Evolutionary conservation across 2,797 vertebrate genomes (phyloP).

Genomic region (Smutsia temminckii): DNA sequence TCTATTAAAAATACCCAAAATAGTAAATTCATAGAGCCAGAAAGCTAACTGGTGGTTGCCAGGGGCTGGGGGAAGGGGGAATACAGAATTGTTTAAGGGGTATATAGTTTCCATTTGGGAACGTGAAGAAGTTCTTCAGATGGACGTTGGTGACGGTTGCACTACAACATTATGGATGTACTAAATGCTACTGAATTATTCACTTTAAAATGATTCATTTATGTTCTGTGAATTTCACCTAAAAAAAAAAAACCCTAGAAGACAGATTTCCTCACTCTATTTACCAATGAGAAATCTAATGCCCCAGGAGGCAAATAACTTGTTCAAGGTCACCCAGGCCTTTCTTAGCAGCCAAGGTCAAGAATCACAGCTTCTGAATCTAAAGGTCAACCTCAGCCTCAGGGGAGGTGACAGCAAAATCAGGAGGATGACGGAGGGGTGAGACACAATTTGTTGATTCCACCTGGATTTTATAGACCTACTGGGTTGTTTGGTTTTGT

Average conservation of each 20-base stretch:
- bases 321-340: neutral
- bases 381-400: neutral
- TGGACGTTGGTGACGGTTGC: too few species aligned
- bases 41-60: neutral
- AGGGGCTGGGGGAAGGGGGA: too few species aligned
- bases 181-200: neutral
- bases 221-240: neutral
- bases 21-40: neutral
- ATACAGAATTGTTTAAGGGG: neutral
- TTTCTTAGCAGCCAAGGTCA: constrained; percentile 11
- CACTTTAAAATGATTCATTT: neutral
- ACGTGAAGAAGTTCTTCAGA: neutral
- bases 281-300: neutral
- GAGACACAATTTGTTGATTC: too few species aligned
- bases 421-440: too few species aligned
- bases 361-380: neutral
- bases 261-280: neutral
- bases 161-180: neutral
- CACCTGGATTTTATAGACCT: neutral
- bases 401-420: neutral
- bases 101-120: neutral
- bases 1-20: neutral
- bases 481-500: neutral
- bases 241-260: neutral
- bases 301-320: neutral